phyloP scores from a whole-genome alignment of 2,888 invertebrate species.

The Eilema griseolum region DNA sequence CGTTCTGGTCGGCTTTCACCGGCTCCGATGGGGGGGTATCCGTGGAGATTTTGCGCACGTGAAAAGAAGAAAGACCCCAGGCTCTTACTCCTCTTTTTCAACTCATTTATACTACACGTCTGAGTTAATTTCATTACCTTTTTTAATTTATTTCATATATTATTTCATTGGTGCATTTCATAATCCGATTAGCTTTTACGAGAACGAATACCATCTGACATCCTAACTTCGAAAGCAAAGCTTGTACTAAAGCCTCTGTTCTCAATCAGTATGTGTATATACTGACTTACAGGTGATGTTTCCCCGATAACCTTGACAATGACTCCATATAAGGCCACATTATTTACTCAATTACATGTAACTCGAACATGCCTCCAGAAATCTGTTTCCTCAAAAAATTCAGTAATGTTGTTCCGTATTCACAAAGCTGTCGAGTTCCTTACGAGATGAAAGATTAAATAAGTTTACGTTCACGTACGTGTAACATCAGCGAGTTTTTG shows the following conservation, averaged over 20 bases:
- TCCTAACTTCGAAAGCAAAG: not conserved
- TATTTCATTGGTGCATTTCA: too few relatives aligned
- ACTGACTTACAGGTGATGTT: not conserved
- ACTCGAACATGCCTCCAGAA: slow-evolving; percentile 1
- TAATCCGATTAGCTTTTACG: too few relatives aligned
- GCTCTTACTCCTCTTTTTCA: too few relatives aligned
- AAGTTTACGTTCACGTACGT: slow-evolving; percentile 26
- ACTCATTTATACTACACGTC: too few relatives aligned
- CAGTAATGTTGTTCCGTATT: slow-evolving; percentile 11
- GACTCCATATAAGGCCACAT: not conserved
- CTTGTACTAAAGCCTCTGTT: not conserved
- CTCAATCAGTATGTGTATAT: not conserved
- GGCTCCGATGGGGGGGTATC: too few relatives aligned
- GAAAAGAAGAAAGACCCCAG: too few relatives aligned
- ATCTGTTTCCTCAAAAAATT: slow-evolving; percentile 7
- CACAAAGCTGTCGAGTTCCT: slow-evolving; percentile 23
- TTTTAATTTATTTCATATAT: too few relatives aligned
- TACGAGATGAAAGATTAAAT: slow-evolving; percentile 44
- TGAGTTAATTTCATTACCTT: too few relatives aligned
- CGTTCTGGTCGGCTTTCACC: too few relatives aligned
- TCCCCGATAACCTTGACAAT: too few relatives aligned
- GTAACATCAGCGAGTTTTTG: slow-evolving; percentile 34
- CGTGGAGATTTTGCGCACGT: too few relatives aligned
- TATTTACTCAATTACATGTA: not conserved
- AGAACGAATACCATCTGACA: too few relatives aligned